Evolutionary conservation across 1,140 invertebrate genomes (phyloP).

Genomic region (Bicyclus anynana): DNA sequence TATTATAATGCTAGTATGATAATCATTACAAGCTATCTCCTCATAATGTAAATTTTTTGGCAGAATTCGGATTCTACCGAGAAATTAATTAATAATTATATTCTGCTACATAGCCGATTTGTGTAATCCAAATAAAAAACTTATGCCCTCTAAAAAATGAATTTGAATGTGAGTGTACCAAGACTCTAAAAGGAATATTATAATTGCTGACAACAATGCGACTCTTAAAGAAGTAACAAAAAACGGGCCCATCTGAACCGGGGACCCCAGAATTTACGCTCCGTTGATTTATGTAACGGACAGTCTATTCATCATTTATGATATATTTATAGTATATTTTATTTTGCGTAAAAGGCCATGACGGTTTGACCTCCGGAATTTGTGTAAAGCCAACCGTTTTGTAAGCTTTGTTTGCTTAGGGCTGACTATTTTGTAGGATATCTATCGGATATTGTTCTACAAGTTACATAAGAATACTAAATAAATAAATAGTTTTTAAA

Average conservation of each 20-base stretch:
- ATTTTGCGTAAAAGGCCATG: neutral
- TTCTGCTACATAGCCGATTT: too few species aligned
- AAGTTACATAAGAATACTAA: neutral
- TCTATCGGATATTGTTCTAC: neutral
- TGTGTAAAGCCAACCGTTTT: neutral
- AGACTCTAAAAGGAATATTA: slow-evolving; percentile 14
- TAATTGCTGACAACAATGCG: slow-evolving; percentile 27
- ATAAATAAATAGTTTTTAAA: neutral
- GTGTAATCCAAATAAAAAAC: too few species aligned
- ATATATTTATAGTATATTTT: slow-evolving; percentile 15
- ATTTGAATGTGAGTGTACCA: neutral
- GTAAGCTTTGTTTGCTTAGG: neutral
- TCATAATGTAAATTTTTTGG: too few species aligned
- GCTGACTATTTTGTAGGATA: neutral
- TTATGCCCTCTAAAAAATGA: too few species aligned
- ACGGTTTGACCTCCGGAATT: neutral
- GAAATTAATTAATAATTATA: too few species aligned
- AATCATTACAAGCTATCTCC: too few species aligned
- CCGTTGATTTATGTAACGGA: slow-evolving; percentile 21
- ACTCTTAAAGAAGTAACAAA: slow-evolving; percentile 21
- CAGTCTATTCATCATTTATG: slow-evolving; percentile 20
- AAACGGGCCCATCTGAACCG: slow-evolving; percentile 21
- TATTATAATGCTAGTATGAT: too few species aligned
- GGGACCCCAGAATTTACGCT: slow-evolving; percentile 16
- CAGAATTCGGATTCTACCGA: too few species aligned